A percentile compares a stretch with the other conserved stretches of the same genome.
These are phyloP conservation scores for Coregonus ussuriensis DNA, from an alignment of 2,797 vertebrate species.

Conservation along the genomic window DNA sequence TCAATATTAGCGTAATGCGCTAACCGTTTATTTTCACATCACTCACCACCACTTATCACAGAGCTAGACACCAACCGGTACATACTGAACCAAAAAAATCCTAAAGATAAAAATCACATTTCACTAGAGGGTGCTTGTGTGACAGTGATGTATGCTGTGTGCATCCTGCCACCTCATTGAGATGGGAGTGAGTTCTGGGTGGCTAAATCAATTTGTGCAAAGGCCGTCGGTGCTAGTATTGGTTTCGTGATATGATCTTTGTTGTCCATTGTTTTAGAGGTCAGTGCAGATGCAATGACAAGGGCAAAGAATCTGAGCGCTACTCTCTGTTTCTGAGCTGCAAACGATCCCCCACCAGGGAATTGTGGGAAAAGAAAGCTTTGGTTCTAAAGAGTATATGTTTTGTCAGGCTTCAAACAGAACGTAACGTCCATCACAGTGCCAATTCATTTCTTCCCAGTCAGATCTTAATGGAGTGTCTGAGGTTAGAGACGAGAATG, in stretches of 20 bases:
- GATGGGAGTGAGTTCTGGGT: constrained; percentile 69
- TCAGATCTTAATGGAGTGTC: constrained; percentile 57
- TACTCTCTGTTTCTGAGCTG: constrained; percentile 34
- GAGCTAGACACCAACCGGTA: constrained; percentile 32
- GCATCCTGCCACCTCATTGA: constrained; percentile 67
- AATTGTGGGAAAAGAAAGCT: constrained; percentile 60
- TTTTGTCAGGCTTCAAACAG: constrained; percentile 28
- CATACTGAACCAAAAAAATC: constrained; percentile 50
- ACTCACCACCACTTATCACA: constrained; percentile 52
- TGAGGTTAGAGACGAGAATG: constrained; percentile 44
- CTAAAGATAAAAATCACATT: constrained; percentile 78
- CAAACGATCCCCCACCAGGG: constrained; percentile 55
- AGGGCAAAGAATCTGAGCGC: constrained; percentile 60
- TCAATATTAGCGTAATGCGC: constrained; percentile 57
- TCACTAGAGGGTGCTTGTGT: constrained; percentile 70
- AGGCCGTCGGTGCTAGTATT: constrained; percentile 64
- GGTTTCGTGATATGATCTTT: constrained; percentile 73
- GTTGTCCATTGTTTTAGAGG: constrained; percentile 65
- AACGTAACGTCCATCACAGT: constrained; percentile 58
- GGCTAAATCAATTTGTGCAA: constrained; percentile 75
- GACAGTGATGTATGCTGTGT: constrained; percentile 72
- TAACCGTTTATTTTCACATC: constrained; percentile 57
- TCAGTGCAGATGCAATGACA: constrained; percentile 60
- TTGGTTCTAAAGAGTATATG: constrained; percentile 35
- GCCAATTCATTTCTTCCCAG: constrained; percentile 45